Evolutionary conservation across 2,797 vertebrate species (phyloP), one percentile per base, ranked within the genome.

Genomic region (Anguilla obscura): DNA sequence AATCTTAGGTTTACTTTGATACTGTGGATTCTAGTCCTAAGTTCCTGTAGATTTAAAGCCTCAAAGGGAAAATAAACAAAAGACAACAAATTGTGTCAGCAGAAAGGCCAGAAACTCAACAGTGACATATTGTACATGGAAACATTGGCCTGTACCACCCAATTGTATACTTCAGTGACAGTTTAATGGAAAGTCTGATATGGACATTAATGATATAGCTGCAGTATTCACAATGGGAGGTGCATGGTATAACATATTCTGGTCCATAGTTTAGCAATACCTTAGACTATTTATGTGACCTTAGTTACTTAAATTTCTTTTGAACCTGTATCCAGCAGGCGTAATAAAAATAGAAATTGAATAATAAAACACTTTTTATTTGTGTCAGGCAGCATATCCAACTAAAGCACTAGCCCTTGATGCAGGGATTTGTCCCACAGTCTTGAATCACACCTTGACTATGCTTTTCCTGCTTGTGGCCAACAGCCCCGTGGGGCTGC

Each of bases 331-430:
- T 71, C 66, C n/a, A 71, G 27, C 27, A 30, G 66, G 66, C 66
- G 30, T 71, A 71, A 71, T 71, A 71, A 71, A 71, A 71, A 71
- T 71, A 27, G 66, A 71, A 71, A 71, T 71, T 71, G 66, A 71
- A 71, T 71, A 71, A 71, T 71, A 71, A 71, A 71, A 71, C 27
- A 30, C 66, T 56, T 71, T 71, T 71, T 71, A 71, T 71, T 71
- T 27, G 66, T 71, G 66, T 71, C n/a, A 30, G 66, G 66, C 8
- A 12, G 27, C 9, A 71, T 71, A 27, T 71, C 66, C 66, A 71
- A 27, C 66, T 27, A 30, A 71, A 71, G 66, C 66, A 10, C 66
- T 30, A 71, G 66, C 66, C 66, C 66, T 71, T 71, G 66, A 30
- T 71, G n/a, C 66, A 71, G 66, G 10, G 54, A 56, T 56, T 10